Evolutionary conservation across 2,113 vertebrate species (phyloP), one percentile per base, ranked within the genome.

Genomic region (Odocoileus virginianus): DNA sequence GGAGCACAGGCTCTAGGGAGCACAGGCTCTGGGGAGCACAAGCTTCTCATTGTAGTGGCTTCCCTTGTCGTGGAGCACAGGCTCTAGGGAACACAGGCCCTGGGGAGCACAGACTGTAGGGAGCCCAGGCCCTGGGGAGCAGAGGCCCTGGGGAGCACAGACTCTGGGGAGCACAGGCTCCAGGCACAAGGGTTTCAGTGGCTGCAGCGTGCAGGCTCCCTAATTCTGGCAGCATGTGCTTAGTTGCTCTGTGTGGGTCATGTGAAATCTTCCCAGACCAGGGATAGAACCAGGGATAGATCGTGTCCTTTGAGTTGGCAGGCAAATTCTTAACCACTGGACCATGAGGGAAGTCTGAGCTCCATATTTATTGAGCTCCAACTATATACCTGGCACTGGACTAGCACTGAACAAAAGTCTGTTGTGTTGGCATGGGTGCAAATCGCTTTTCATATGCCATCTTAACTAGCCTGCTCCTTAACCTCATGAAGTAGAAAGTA

Each of bases 301-400:
- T 50, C 25, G 3, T 43, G 71, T 76, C 71, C 40, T 43, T 43
- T 25, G 21, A 76, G 25, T 7, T 43, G 23, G 40, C 71, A 76
- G 40, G 40, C 0, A 2, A 27, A 43, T 76, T 76, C 71, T 76
- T 76, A 43, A 27, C 71, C 71, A 43, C 71, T 27, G 23, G 40
- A 76, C 40, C 23, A 4, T 27, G 36, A 76, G 23, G 71, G 71
- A 76, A 76, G 71, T 27, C 28, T 5, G 19, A 67, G 67, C 12
- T 40, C 13, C 40, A 0, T 25, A 55, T 83, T 83, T 55, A 27
- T 16, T 30, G 55, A 79, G 86, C 52, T 67, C 25, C 50, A 71
- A 1, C 43, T 88, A 1, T 1, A 15, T 2, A 40, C 21, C 23
- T 0, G 1, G 50, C 2, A 4, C 10, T 3, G 4, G 30, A 5